Percentiles rank a stretch among this genome's conserved stretches.
These are phyloP conservation scores for Apotomis turbidana DNA, from an alignment of 2,888 invertebrate genomes.

Conservation along the genomic window DNA sequence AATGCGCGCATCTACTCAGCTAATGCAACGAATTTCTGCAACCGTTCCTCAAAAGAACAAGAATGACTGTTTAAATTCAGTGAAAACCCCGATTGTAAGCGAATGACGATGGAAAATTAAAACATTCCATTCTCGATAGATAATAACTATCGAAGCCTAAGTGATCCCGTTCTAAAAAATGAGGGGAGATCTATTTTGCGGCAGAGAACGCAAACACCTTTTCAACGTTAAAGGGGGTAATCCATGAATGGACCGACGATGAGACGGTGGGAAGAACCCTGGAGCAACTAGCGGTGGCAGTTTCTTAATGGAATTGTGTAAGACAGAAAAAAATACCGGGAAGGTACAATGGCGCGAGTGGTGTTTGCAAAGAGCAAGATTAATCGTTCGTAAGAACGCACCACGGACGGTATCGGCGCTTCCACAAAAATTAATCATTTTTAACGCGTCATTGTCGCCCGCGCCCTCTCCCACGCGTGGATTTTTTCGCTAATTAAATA, in stretches of 20 bases:
- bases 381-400: constrained; percentile 75
- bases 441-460: constrained; percentile 80
- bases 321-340: constrained; percentile 80
- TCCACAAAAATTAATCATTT: constrained; percentile 80
- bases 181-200: constrained; percentile 81
- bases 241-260: constrained; percentile 77
- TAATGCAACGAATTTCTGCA: constrained; percentile 52
- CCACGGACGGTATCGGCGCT: constrained; percentile 64
- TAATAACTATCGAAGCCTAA: constrained; percentile 83
- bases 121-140: constrained; percentile 73
- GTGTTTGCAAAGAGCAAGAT: constrained; percentile 78
- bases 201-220: constrained; percentile 81
- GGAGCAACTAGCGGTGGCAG: constrained; percentile 79
- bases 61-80: constrained; percentile 76
- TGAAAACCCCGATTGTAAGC: constrained; percentile 68
- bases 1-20: constrained; percentile 11
- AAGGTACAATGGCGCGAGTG: constrained; percentile 72
- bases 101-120: constrained; percentile 82
- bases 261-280: constrained; percentile 66
- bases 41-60: constrained; percentile 62
- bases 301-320: constrained; percentile 81
- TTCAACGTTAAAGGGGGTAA: constrained; percentile 62
- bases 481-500: constrained; percentile 79
- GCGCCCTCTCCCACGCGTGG: constrained; percentile 68
- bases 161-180: constrained; percentile 76